phyloP scores from a whole-genome alignment of 2,888 invertebrate species.

The Petrolisthes manimaculis region DNA sequence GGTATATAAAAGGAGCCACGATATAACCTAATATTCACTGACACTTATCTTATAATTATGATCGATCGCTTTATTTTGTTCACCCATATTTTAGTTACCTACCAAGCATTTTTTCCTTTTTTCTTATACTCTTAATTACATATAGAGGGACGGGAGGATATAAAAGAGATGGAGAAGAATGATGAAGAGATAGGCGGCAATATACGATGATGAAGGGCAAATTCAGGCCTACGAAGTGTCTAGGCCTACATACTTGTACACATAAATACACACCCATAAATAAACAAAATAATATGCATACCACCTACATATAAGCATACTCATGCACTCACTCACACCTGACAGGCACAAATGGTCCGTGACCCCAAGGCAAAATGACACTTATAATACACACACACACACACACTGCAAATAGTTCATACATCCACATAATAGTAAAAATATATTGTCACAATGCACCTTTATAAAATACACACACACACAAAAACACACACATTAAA shows the following conservation, averaged over 20 bases:
- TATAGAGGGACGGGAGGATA: too few relatives aligned
- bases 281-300: background rate
- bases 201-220: background rate
- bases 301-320: background rate
- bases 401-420: background rate
- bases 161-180: too few relatives aligned
- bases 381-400: background rate
- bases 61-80: too few relatives aligned
- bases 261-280: background rate
- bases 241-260: background rate
- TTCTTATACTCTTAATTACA: too few relatives aligned
- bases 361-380: background rate
- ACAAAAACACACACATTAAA: conserved; percentile 25
- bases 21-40: too few relatives aligned
- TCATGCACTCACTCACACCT: background rate
- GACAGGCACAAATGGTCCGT: too few relatives aligned
- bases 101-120: too few relatives aligned
- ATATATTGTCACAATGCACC: background rate
- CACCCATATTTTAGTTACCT: too few relatives aligned
- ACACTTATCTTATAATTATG: too few relatives aligned
- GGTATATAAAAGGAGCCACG: too few relatives aligned
- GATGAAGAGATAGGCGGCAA: background rate
- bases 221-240: background rate
- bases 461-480: conserved; percentile 22
- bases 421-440: background rate